Base-by-base conservation (phyloP, 2,113 vertebrate species). In the Addax nasomaculatus region DNA sequence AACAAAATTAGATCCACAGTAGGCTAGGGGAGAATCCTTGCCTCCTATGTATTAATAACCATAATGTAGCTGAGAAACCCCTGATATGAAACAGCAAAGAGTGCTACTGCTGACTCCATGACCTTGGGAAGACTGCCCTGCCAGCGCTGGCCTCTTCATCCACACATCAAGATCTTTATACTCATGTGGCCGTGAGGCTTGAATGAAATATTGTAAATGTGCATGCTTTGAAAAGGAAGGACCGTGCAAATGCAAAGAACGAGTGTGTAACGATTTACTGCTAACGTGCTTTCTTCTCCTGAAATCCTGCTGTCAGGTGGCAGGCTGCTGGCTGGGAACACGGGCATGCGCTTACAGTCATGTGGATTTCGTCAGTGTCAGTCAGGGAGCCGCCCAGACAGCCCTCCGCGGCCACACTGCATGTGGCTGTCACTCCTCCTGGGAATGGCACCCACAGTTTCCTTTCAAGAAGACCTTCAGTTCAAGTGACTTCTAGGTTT, bases 71-170 rank as follows among this genome's bases (percentile, higher is more conserved):
- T 36, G 80, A 62, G 47, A 85, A 47, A 23, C 12, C 13, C 15
- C 73, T 30, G 29, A 55, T 2, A 39, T 12, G 29, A 60, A 90
- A 85, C 5, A n/a, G 10, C 36, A 58, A 14, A 76, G 58, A 21
- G 85, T 7, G 2, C 30, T 29, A 3, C 16, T 33, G 39, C n/a
- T 62, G 3, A 27, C 21, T 0, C 3, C 1, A 0, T 0, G 12
- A 25, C 47, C 73, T 15, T 10, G 16, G 73, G 57, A 64, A 60
- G 57, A 30, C 43, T 6, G 3, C 51, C 9, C 2, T 5, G 5
- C 53, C 27, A 9, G 3, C 1, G 12, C 13, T 30, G 33, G 39
- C 85, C 58, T 92, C 39, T 55, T 51, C 43, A 5, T 29, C n/a
- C 1, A 3, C 13, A 4, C 17, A 4, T 29, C 0, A 2, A 47